A percentile compares a stretch with the other conserved stretches of the same genome.
phyloP scores from a whole-genome alignment of 2,113 vertebrate species.

The Meleagris gallopavo region DNA sequence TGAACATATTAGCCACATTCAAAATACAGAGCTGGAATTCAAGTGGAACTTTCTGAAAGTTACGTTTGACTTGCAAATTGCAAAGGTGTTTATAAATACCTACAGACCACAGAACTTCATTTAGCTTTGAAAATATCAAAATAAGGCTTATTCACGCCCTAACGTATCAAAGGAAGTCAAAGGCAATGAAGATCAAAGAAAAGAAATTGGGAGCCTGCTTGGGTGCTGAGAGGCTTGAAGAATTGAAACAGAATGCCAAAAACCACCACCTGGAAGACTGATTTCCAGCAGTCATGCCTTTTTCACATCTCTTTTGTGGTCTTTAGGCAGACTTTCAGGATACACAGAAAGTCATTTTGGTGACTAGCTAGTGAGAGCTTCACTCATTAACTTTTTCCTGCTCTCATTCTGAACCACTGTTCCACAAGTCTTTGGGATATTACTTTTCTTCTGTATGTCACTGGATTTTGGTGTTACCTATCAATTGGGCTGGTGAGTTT shows the following conservation, averaged over 20 bases:
- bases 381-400: not conserved
- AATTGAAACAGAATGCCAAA: not conserved
- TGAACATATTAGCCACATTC: not conserved
- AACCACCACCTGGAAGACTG: not conserved
- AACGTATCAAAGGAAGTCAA: not conserved
- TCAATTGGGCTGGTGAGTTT: too few species aligned
- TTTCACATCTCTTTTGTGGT: not conserved
- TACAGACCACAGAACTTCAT: not conserved
- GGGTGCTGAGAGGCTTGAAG: not conserved
- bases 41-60: not conserved
- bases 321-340: not conserved
- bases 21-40: fast-evolving
- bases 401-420: not conserved
- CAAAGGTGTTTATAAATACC: not conserved
- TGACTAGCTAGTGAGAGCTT: not conserved
- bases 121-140: not conserved
- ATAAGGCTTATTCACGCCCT: not conserved
- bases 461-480: too few species aligned
- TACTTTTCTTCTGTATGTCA: not conserved
- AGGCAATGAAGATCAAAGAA: not conserved
- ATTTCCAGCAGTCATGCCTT: not conserved
- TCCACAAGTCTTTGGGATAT: not conserved
- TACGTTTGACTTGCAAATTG: not conserved
- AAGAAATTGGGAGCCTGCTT: not conserved
- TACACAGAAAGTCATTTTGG: fast-evolving